Evolutionary conservation across 2,113 vertebrate genomes (phyloP).

Genomic region (Dasypus novemcinctus): DNA sequence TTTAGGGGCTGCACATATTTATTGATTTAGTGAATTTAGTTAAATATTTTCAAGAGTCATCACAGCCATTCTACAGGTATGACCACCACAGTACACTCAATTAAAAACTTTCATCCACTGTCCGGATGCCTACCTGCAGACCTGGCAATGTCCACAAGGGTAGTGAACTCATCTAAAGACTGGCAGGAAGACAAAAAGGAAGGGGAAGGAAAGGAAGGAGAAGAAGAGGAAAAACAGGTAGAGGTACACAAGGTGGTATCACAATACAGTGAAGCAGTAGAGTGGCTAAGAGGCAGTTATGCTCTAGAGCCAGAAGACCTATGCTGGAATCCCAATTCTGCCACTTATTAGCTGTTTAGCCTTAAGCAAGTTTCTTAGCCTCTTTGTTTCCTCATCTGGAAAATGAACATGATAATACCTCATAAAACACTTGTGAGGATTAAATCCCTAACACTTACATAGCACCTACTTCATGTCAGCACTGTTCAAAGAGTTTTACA

Average conservation of each 20-base stretch:
- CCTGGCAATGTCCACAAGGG: not conserved
- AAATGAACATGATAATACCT: not conserved
- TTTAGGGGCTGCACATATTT: not conserved
- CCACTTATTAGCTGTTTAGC: not conserved
- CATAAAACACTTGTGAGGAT: not conserved
- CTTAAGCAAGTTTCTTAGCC: not conserved
- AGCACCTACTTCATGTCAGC: not conserved
- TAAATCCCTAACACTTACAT: not conserved
- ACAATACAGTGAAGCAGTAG: rapidly evolving
- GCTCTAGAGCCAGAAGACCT: not conserved
- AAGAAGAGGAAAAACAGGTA: not conserved
- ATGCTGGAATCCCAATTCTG: not conserved
- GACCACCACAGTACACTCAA: not conserved
- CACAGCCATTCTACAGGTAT: not conserved
- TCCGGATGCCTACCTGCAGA: not conserved
- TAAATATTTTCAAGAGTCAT: not conserved
- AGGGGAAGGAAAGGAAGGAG: not conserved
- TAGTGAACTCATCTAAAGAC: not conserved
- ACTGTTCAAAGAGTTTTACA: not conserved
- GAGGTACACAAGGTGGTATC: rapidly evolving
- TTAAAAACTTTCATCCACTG: not conserved
- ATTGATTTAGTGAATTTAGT: not conserved
- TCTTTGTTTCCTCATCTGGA: not conserved
- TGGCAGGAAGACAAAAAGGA: not conserved
- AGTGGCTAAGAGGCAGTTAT: not conserved